Evolutionary conservation across 2,113 vertebrate species (phyloP).

Genomic region (Myotis brandtii): DNA sequence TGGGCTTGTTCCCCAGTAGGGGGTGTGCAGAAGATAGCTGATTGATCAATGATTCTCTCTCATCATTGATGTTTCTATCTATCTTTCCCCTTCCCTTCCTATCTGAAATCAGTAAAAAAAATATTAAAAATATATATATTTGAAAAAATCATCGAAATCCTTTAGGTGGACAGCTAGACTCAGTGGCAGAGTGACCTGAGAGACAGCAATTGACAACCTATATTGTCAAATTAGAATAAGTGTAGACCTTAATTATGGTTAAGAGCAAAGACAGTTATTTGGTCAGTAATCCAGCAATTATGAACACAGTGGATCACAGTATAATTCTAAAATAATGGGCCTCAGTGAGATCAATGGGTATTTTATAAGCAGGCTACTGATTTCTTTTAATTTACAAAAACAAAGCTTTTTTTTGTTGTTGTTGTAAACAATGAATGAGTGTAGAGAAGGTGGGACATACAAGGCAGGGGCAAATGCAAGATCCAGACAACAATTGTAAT

Average conservation of each 20-base stretch:
- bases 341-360: not conserved
- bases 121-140: too few species aligned
- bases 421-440: not conserved
- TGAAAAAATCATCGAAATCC: too few species aligned
- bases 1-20: too few species aligned
- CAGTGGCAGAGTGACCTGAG: not conserved
- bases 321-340: not conserved
- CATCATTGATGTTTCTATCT: too few species aligned
- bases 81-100: too few species aligned
- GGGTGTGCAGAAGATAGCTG: too few species aligned
- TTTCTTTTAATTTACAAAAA: not conserved
- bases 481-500: not conserved
- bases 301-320: not conserved
- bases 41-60: too few species aligned
- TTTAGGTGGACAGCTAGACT: not conserved
- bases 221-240: not conserved
- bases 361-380: not conserved
- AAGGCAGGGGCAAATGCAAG: not conserved
- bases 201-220: not conserved
- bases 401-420: not conserved
- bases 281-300: not conserved
- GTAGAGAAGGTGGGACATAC: accelerated
- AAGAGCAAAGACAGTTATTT: not conserved
- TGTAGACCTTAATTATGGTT: not conserved
- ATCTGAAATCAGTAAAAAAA: too few species aligned